Conservation (phyloP, 2,113 vertebrate species). For the Illadopsis cleaveri region DNA sequence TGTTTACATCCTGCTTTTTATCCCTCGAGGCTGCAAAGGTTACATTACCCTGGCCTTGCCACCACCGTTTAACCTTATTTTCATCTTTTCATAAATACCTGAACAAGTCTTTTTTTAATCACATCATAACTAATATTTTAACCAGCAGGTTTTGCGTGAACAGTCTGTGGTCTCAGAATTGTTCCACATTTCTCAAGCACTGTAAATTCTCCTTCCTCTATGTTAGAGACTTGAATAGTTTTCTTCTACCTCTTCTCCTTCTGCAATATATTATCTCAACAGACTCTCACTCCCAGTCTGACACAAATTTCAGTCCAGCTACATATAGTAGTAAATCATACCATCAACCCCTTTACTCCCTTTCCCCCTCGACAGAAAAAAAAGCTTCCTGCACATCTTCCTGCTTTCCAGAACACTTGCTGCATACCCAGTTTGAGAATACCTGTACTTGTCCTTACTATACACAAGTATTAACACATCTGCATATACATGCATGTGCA, state of each 20-base stretch:
- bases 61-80: neutral
- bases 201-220: neutral
- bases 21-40: neutral
- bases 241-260: neutral
- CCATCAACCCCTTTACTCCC: neutral
- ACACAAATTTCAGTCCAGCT: neutral
- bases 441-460: neutral
- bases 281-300: neutral
- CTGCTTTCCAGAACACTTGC: neutral
- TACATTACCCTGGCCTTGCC: neutral
- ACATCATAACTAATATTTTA: neutral
- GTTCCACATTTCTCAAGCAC: neutral
- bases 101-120: neutral
- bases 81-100: neutral
- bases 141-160: neutral
- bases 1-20: neutral
- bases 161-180: neutral
- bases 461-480: neutral
- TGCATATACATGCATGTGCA: too few relatives aligned
- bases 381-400: neutral
- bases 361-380: neutral
- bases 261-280: neutral
- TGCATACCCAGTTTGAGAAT: neutral
- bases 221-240: neutral
- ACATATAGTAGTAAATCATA: neutral